Evolutionary conservation across 2,888 invertebrate genomes (phyloP).

Genomic region (Auanema sp.): DNA sequence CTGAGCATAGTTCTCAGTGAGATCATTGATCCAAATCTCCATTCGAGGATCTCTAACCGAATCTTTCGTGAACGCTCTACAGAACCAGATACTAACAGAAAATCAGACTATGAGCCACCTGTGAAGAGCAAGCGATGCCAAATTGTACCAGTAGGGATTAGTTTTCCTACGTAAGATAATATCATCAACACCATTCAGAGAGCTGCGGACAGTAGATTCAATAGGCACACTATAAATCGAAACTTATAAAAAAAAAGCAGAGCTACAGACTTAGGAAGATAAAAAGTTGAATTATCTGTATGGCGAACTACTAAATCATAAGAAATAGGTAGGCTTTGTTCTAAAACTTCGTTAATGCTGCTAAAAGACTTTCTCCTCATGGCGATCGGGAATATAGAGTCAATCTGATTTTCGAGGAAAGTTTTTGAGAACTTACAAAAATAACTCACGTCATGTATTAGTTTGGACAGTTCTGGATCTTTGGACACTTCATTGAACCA

Average conservation of each 20-base stretch:
- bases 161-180: constrained; percentile 14
- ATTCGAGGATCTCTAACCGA: constrained; percentile 19
- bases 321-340: no score
- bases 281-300: no score
- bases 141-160: constrained; percentile 12
- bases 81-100: background rate
- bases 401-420: constrained; percentile 5
- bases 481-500: constrained; percentile 35
- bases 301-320: no score
- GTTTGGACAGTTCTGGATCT: constrained; percentile 25
- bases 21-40: constrained; percentile 8
- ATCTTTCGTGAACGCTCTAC: constrained; percentile 14
- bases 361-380: constrained; percentile 3
- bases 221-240: background rate
- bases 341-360: no score
- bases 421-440: constrained; percentile 1
- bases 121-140: constrained; percentile 10
- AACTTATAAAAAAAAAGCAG: no score
- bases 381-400: constrained; percentile 16
- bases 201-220: constrained; percentile 11
- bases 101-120: constrained; percentile 1
- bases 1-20: constrained; percentile 11
- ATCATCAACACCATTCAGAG: constrained; percentile 16
- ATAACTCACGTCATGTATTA: constrained; percentile 17
- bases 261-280: no score